These are phyloP conservation scores for Haplotaxodon microlepis DNA, from an alignment of 2,113 vertebrate species.

Conservation along the genomic window DNA sequence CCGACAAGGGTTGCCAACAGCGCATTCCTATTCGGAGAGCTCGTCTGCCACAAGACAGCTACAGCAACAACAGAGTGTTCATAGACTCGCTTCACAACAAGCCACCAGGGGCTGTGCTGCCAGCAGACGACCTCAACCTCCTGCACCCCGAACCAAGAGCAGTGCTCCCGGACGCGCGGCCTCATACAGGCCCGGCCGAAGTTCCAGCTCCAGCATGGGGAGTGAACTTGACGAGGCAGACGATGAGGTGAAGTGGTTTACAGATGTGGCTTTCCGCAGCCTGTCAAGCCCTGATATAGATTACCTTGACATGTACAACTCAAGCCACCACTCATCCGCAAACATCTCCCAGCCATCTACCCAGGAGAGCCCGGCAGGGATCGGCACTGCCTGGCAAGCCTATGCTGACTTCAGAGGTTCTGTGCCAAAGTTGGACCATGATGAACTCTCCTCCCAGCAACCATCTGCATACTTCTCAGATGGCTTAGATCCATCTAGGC, in stretches of 20 bases:
- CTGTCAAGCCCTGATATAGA: constrained; percentile 71
- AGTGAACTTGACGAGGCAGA: constrained; percentile 81
- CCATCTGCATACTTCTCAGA: constrained; percentile 32
- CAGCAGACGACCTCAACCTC: constrained; percentile 45
- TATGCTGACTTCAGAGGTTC: constrained; percentile 70
- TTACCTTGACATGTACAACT: constrained; percentile 82
- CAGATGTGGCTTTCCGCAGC: constrained; percentile 72
- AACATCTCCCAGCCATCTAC: constrained; percentile 78
- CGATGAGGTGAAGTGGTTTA: constrained; percentile 80
- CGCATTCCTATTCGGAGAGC: constrained; percentile 69
- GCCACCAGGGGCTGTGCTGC: constrained; percentile 45
- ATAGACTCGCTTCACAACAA: constrained; percentile 54
- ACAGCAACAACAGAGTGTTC: constrained; percentile 68
- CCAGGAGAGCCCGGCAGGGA: constrained; percentile 72
- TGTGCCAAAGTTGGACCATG: constrained; percentile 53
- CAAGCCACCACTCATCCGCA: constrained; percentile 72
- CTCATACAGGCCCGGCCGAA: constrained; percentile 54
- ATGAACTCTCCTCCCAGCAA: constrained; percentile 53
- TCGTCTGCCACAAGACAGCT: constrained; percentile 59
- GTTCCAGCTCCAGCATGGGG: constrained; percentile 75
- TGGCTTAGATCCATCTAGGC: constrained; percentile 62
- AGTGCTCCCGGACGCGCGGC: constrained; percentile 18
- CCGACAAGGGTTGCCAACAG: constrained; percentile 61
- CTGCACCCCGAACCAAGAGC: constrained; percentile 38
- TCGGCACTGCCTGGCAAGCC: constrained; percentile 68